Conservation (phyloP, 1,140 invertebrate species). For the Coptotermes formosanus region DNA sequence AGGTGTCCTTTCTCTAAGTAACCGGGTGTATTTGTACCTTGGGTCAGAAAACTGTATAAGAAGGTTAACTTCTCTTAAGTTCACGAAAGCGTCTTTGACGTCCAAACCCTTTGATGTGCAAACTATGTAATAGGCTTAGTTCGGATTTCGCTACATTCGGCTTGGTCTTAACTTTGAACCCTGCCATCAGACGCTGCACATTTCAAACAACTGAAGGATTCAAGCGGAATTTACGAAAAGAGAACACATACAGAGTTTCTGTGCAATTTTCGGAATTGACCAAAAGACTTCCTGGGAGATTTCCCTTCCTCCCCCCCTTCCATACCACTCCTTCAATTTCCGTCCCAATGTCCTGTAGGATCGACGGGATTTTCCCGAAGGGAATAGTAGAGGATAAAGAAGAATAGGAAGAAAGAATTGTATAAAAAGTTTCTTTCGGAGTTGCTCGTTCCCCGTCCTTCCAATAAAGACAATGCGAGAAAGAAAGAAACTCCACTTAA, state of each 20-base stretch:
- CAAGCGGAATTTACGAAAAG: constrained; percentile 15
- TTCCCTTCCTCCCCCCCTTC: background rate
- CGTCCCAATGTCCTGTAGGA: constrained; percentile 11
- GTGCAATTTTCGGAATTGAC: constrained; percentile 7
- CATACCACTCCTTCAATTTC: constrained; percentile 17
- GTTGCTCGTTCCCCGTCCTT: background rate
- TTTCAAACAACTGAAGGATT: constrained; percentile 19
- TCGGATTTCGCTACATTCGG: background rate
- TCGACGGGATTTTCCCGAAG: constrained; percentile 16
- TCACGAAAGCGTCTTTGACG: background rate
- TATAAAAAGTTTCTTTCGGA: constrained; percentile 21
- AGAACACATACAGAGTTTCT: constrained; percentile 4
- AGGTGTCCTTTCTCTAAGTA: no score
- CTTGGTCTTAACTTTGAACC: background rate
- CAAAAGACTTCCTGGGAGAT: constrained; percentile 14
- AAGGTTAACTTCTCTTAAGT: background rate
- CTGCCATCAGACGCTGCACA: background rate
- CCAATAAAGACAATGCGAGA: constrained; percentile 21
- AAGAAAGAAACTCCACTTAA: constrained; percentile 21
- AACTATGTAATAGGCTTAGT: constrained; percentile 9
- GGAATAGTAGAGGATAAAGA: background rate
- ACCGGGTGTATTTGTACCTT: no score
- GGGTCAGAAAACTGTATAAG: background rate
- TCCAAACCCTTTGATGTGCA: background rate
- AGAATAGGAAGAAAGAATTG: background rate